Conservation (phyloP, 2,888 invertebrate species). For the Tachystola acroxantha region DNA sequence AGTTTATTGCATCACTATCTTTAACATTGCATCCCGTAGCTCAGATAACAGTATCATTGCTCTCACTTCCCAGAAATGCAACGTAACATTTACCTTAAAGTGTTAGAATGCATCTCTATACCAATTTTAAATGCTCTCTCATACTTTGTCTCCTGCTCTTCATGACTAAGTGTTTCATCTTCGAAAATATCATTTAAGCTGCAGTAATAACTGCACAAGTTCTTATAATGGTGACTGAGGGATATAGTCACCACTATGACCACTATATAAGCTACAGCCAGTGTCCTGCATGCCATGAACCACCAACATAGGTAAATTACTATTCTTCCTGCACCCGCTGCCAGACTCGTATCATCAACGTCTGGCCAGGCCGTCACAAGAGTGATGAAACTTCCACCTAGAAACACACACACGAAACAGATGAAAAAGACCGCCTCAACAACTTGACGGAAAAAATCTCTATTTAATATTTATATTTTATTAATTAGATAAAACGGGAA, state of each 20-base stretch:
- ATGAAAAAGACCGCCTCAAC: too few relatives aligned
- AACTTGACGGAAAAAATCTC: too few relatives aligned
- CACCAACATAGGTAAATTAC: conserved; percentile 28
- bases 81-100: conserved; percentile 32
- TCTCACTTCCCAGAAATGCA: not conserved
- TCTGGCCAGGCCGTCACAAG: conserved; percentile 36
- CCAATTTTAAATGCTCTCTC: conserved; percentile 38
- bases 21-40: too few relatives aligned
- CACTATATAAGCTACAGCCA: not conserved
- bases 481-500: too few relatives aligned
- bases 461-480: too few relatives aligned
- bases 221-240: not conserved
- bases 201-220: not conserved
- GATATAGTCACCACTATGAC: not conserved
- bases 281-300: conserved; percentile 14
- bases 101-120: conserved; percentile 39
- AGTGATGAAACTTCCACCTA: conserved; percentile 21
- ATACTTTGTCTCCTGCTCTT: conserved; percentile 34
- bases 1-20: too few relatives aligned
- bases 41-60: too few relatives aligned
- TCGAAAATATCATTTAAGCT: not conserved
- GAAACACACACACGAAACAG: too few relatives aligned
- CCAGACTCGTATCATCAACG: conserved; percentile 22
- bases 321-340: conserved; percentile 20
- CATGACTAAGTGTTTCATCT: conserved; percentile 19